A percentile compares a stretch with the other conserved stretches of the same genome.
Conservation (phyloP, 2,113 vertebrate species). For the Ornithorhynchus anatinus region DNA sequence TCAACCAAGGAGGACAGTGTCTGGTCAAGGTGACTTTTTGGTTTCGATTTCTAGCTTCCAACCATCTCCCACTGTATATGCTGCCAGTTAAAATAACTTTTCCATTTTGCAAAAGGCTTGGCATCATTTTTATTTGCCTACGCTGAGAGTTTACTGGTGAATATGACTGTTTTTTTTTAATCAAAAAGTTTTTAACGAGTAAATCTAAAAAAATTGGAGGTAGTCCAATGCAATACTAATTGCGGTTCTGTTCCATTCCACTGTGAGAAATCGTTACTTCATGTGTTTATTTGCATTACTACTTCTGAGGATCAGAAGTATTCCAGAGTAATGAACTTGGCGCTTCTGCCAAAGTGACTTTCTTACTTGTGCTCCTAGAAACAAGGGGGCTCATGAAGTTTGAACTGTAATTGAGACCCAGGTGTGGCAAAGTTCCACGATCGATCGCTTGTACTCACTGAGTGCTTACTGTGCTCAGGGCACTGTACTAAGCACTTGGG, state of each 20-base stretch:
- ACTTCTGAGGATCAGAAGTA: slow-evolving; percentile 9
- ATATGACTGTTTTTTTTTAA: not conserved
- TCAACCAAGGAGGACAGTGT: not conserved
- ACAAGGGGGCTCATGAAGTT: too few relatives aligned
- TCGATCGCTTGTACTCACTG: too few relatives aligned
- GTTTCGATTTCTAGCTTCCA: fast-evolving
- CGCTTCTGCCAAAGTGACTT: not conserved
- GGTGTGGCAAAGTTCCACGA: too few relatives aligned
- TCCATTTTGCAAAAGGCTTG: fast-evolving
- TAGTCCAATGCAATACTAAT: not conserved
- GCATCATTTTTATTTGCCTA: fast-evolving
- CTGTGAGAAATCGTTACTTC: not conserved
- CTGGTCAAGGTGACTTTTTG: not conserved
- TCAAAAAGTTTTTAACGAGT: not conserved
- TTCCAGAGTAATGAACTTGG: not conserved
- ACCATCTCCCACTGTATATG: fast-evolving
- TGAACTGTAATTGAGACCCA: too few relatives aligned
- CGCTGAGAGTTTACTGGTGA: not conserved
- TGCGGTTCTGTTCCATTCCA: not conserved
- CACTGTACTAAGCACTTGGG: too few relatives aligned
- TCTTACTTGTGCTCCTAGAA: too few relatives aligned
- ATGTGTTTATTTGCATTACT: not conserved
- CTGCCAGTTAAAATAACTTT: not conserved
- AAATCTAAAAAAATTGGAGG: not conserved
- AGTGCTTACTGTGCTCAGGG: too few relatives aligned